These are phyloP conservation scores for Rhabdomys dilectus DNA, from an alignment of 2,113 vertebrate species.

Conservation along the genomic window DNA sequence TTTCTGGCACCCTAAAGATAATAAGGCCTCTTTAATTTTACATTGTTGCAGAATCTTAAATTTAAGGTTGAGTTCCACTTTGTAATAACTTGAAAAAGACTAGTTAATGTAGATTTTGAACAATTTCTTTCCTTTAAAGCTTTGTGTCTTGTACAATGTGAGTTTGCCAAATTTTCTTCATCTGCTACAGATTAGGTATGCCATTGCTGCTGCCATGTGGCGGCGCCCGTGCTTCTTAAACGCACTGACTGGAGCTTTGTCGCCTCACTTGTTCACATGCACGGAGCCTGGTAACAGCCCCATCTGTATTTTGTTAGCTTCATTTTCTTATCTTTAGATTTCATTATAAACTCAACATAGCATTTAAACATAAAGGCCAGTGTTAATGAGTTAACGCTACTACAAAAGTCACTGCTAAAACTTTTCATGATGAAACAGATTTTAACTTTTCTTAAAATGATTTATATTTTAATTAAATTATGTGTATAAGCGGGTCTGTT, in stretches of 20 bases:
- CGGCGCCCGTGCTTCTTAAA: conserved; percentile 87
- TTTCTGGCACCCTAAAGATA: conserved; percentile 80
- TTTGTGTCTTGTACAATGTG: conserved; percentile 89
- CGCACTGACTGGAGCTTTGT: conserved; percentile 91
- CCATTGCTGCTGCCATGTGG: conserved; percentile 86
- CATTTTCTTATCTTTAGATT: conserved; percentile 79
- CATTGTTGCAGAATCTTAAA: conserved; percentile 79
- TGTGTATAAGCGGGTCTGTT: conserved; percentile 71
- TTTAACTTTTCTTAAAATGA: conserved; percentile 72
- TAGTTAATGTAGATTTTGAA: conserved; percentile 76
- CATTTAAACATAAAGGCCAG: conserved; percentile 80
- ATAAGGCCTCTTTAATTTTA: conserved; percentile 62
- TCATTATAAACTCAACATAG: conserved; percentile 77
- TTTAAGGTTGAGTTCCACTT: conserved; percentile 83
- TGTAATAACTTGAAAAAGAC: conserved; percentile 77
- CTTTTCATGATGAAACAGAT: conserved; percentile 70
- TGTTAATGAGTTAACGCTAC: conserved; percentile 74
- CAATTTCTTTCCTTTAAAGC: conserved; percentile 83
- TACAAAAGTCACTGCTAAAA: conserved; percentile 75
- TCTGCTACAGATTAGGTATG: conserved; percentile 90
- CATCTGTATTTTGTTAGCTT: conserved; percentile 87
- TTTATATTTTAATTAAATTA: conserved; percentile 73
- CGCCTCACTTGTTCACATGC: conserved; percentile 88
- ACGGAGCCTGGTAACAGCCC: conserved; percentile 93
- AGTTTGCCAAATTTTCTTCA: conserved; percentile 93